These are phyloP conservation scores for Nephila pilipes DNA, from an alignment of 1,140 invertebrate genomes.

Conservation along the genomic window DNA sequence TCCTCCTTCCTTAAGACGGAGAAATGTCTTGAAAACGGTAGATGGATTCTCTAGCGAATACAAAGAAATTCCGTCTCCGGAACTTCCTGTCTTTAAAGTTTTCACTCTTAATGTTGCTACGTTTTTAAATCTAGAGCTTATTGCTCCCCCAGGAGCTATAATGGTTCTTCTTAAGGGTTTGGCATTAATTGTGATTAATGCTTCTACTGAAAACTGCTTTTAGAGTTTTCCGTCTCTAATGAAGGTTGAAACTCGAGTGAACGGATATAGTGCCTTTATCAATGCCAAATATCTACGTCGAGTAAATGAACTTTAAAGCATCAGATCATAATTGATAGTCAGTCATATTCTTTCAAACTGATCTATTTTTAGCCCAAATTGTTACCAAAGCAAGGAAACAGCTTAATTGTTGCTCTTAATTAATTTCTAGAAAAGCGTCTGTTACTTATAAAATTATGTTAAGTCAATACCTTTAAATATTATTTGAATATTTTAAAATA, in stretches of 20 bases:
- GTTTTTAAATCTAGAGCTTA: neutral
- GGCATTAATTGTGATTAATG: constrained; percentile 32
- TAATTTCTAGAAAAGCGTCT: neutral
- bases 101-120: neutral
- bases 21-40: neutral
- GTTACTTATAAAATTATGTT: no score
- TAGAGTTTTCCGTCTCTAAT: neutral
- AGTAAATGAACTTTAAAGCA: neutral
- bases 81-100: neutral
- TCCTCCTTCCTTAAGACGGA: neutral
- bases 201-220: neutral
- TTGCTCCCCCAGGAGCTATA: neutral
- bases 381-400: neutral
- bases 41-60: neutral
- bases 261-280: neutral
- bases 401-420: neutral
- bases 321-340: neutral
- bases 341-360: neutral
- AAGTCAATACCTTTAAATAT: no score
- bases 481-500: no score
- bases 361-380: neutral
- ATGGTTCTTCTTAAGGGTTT: constrained; percentile 18
- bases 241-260: neutral
- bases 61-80: neutral
- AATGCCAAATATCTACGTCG: neutral